Evolutionary conservation across 2,113 vertebrate genomes (phyloP).

Genomic region (Serilophus lunatus): DNA sequence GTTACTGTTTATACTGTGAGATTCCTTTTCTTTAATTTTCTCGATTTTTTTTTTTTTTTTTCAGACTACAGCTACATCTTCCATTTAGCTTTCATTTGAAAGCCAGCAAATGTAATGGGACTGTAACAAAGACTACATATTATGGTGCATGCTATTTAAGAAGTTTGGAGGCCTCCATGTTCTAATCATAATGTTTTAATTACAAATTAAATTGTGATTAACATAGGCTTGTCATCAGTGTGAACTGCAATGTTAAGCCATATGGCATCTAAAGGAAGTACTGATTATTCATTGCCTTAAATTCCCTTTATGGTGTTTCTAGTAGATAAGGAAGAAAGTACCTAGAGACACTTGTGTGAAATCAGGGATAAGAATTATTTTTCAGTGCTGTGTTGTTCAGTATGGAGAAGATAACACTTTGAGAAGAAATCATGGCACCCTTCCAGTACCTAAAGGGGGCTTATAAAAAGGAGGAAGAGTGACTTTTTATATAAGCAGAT

Average conservation of each 20-base stretch:
- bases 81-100: neutral
- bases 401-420: neutral
- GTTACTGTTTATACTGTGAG: neutral
- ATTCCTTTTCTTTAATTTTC: too few species aligned
- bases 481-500: neutral
- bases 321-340: neutral
- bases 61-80: neutral
- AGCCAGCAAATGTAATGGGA: neutral
- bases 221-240: neutral
- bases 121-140: neutral
- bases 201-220: neutral
- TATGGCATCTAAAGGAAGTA: neutral
- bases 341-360: neutral
- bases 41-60: too few species aligned
- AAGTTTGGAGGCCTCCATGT: neutral
- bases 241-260: neutral
- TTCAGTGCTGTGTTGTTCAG: neutral
- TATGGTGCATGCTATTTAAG: neutral
- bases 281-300: neutral
- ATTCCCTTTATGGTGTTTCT: neutral
- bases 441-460: neutral
- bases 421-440: neutral
- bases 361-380: neutral
- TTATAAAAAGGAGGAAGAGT: neutral
- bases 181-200: neutral